Evolutionary conservation across 2,797 vertebrate genomes (phyloP).

Genomic region (Alectoris magna): DNA sequence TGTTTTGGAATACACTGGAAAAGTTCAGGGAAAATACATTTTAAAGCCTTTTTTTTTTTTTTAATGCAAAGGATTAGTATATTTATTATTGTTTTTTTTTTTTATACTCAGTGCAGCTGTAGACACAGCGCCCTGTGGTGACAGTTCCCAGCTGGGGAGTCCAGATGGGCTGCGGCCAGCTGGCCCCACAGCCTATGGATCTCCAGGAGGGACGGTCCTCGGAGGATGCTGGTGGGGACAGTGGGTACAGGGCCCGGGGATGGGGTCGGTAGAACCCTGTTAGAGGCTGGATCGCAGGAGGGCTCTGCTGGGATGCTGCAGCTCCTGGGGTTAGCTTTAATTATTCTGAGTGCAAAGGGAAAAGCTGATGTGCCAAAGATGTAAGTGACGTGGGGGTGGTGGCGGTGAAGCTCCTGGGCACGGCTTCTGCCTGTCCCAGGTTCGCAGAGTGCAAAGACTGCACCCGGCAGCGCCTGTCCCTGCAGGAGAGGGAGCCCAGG

Average conservation of each 20-base stretch:
- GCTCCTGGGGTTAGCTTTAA: neutral
- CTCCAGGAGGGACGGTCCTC: neutral
- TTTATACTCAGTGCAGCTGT: constrained; percentile 40
- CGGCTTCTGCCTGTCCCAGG: neutral
- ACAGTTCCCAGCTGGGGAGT: neutral
- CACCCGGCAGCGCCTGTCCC: neutral
- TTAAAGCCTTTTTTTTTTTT: constrained; percentile 65
- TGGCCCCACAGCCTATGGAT: neutral
- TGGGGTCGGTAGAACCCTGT: neutral
- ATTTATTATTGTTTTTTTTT: constrained; percentile 73
- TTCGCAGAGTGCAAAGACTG: neutral
- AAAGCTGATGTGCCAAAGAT: constrained; percentile 15
- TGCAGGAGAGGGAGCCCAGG: neutral
- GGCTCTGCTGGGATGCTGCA: neutral
- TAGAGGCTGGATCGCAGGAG: neutral
- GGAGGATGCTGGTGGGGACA: neutral
- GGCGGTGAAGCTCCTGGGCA: neutral
- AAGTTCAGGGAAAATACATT: constrained; percentile 78
- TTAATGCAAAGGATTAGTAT: constrained; percentile 60
- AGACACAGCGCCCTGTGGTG: neutral
- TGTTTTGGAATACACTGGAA: constrained; percentile 82
- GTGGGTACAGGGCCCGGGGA: neutral
- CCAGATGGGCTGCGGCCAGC: neutral
- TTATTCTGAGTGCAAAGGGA: neutral
- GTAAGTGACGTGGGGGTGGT: neutral